These are phyloP conservation scores for Nipponacmea schrenckii DNA, from an alignment of 2,888 invertebrate species.

Conservation along the genomic window DNA sequence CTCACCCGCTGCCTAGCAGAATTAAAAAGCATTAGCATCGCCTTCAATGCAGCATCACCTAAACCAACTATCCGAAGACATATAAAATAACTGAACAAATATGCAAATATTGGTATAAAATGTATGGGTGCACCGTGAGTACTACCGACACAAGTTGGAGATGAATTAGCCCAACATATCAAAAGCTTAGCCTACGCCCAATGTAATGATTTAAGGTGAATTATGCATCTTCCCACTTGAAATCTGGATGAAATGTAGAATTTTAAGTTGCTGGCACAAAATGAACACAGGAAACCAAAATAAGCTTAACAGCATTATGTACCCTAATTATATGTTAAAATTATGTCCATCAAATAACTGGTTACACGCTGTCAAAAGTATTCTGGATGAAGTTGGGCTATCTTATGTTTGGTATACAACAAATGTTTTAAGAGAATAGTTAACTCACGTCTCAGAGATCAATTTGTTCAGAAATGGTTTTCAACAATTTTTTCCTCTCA, in stretches of 20 bases:
- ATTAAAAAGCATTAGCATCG: no score
- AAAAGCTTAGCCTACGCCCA: background rate
- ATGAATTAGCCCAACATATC: no score
- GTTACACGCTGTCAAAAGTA: background rate
- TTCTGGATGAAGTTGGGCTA: background rate
- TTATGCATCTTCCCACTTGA: background rate
- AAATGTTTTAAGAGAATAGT: background rate
- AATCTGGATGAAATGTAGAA: background rate
- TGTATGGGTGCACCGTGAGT: no score
- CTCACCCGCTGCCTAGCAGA: no score
- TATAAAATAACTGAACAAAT: no score
- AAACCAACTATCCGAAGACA: no score
- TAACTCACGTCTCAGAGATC: background rate
- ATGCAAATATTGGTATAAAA: no score
- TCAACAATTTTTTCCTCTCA: background rate
- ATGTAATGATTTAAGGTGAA: background rate
- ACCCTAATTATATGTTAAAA: background rate
- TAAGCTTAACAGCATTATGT: background rate
- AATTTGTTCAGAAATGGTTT: background rate
- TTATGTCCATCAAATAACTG: background rate
- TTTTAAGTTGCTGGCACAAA: background rate
- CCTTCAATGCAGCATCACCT: no score
- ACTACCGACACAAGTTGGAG: no score
- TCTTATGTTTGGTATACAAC: background rate
- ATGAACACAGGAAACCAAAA: background rate